Base-by-base conservation (phyloP, 2,888 invertebrate genomes). In the Graphium colonna region DNA sequence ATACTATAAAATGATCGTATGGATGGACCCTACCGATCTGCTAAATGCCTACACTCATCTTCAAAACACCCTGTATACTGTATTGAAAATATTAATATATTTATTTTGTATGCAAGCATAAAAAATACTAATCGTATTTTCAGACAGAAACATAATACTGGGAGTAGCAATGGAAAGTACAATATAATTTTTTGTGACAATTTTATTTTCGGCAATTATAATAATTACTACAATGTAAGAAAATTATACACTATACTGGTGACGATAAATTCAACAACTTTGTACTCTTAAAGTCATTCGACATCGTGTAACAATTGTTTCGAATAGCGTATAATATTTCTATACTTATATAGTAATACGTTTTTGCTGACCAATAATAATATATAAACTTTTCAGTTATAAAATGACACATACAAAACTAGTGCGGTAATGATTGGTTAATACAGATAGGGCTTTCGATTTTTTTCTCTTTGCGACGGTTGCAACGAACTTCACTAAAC, bases 171-270 rank as follows among this genome's bases (percentile, higher is more conserved):
- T n/a, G n/a, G n/a, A n/a, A n/a, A n/a, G n/a, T n/a, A n/a, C n/a
- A n/a, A n/a, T n/a, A n/a, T n/a, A n/a, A n/a, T n/a, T 15, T 49
- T 54, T 49, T 49, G 44, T 54, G 53, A 49, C 39, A 53, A 45
- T 15, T 54, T 55, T 45, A 51, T 55, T 51, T 46, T 39, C 17
- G 13, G 38, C 28, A 46, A 51, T 55, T 12, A 43, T 4, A 40
- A 18, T 48, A 40, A 18, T 40, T 18, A 33, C 31, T 45, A 49
- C 44, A 47, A 44, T 31, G 38, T 15, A 10, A 26, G 40, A 45
- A 33, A 45, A 31, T 33, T 7, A 40, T 44, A 44, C 44, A 4
- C 38, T 26, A 38, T 26, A 13, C 16, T 16, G 42, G 28, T 47
- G 40, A 31, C 31, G 1, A 21, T 17, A 12, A 28, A 10, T 28